Conservation (phyloP, 2,113 vertebrate species). For the Halcyon malimbica region DNA sequence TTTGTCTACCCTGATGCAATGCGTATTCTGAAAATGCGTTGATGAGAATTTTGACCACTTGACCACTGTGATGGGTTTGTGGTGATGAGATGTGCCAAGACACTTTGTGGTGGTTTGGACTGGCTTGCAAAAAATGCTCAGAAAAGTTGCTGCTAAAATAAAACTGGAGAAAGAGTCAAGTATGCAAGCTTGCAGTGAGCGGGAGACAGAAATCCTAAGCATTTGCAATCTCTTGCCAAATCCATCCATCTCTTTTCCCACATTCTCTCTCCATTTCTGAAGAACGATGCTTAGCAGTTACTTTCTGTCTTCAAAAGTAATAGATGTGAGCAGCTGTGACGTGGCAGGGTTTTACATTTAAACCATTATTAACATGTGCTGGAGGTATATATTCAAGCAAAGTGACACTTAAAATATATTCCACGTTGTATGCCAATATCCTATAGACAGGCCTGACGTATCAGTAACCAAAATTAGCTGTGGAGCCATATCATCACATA, state of each 20-base stretch:
- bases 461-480: constrained; percentile 32
- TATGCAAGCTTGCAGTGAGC: not conserved
- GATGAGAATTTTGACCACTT: not conserved
- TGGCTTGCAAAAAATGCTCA: not conserved
- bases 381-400: not conserved
- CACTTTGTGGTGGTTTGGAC: not conserved
- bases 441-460: not conserved
- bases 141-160: constrained; percentile 34
- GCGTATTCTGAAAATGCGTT: not conserved
- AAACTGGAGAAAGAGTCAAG: constrained; percentile 19
- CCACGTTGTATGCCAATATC: not conserved
- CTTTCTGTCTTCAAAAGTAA: constrained; percentile 30
- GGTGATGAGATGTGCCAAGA: not conserved
- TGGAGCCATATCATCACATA: not conserved
- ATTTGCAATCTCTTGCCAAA: not conserved
- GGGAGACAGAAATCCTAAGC: constrained; percentile 22
- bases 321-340: constrained; percentile 49
- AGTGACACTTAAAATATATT: constrained; percentile 9
- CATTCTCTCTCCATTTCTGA: constrained; percentile 26
- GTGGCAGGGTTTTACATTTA: constrained; percentile 11
- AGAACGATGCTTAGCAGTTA: not conserved
- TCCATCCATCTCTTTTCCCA: constrained; percentile 48
- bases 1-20: not conserved
- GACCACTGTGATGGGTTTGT: not conserved
- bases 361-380: constrained; percentile 51